Base-by-base conservation (phyloP, 2,888 invertebrate species). In the Ornithoptera priamus region DNA sequence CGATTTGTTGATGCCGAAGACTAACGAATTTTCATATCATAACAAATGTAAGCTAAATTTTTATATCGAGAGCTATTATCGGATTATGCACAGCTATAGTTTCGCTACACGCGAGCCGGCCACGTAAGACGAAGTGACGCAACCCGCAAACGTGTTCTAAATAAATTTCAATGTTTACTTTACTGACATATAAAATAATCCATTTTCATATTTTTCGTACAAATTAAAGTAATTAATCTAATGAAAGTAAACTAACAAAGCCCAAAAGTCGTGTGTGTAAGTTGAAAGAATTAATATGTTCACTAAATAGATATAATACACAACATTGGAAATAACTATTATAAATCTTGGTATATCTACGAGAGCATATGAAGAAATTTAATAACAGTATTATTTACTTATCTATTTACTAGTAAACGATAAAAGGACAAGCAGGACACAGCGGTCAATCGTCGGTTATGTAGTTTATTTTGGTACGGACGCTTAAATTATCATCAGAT, bases 401-500 rank as follows among this genome's bases (percentile, higher is more conserved):
- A 50, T 17, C 4, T 50, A 12, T 50, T 50, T 18, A 15, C 30
- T 50, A 36, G 63, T 63, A 22, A 63, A 20, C 61, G 53, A 64
- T 64, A 67, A 67, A 67, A 70, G 67, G 59, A 70, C 62, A 69
- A 50, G 67, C 70, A 60, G 36, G 67, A 15, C 60, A 30, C 36
- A 36, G 62, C 39, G 56, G 30, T 59, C 63, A 66, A 46, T 20
- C 60, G 63, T 60, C 61, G 62, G 62, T 65, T 59, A 24, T 63
- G 62, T 67, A 22, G 66, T 67, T 67, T 70, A 70, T 70, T 70
- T 70, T 70, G 56, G 70, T 63, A 61, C 64, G 63, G 60, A 60
- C 24, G 58, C 70, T 67, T 60, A 60, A 63, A 67, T 67, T 64
- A 70, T 66, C 58, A 72, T 71, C 71, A 53, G 71, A 68, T 67